These are phyloP conservation scores for Drosophila glabriapex DNA, from an alignment of 2,888 invertebrate species.

Conservation along the genomic window DNA sequence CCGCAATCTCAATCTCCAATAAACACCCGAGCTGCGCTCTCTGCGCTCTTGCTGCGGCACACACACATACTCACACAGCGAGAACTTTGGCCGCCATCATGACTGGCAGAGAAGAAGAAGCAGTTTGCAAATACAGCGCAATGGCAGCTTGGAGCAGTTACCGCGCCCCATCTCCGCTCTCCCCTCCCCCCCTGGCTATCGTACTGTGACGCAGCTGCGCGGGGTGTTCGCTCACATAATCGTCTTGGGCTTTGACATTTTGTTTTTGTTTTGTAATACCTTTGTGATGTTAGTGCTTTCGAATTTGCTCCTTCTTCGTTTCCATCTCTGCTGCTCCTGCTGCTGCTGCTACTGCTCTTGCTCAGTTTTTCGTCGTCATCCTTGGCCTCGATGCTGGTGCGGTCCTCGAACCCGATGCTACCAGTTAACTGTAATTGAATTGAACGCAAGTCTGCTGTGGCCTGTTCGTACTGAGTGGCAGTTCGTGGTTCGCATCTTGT, in stretches of 20 bases:
- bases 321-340: neutral
- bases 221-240: constrained; percentile 73
- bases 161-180: neutral
- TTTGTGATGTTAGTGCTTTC: constrained; percentile 75
- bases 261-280: constrained; percentile 81
- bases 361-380: constrained; percentile 28
- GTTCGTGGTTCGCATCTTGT: constrained; percentile 5
- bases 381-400: constrained; percentile 25
- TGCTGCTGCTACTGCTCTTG: neutral
- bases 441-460: constrained; percentile 47
- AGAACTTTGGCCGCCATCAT: constrained; percentile 70
- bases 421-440: constrained; percentile 80
- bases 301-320: constrained; percentile 35
- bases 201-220: constrained; percentile 71
- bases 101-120: constrained; percentile 51
- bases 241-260: constrained; percentile 81
- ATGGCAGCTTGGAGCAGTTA: constrained; percentile 28
- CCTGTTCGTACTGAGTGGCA: constrained; percentile 1
- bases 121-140: constrained; percentile 15
- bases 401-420: constrained; percentile 27
- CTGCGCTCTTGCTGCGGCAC: constrained; percentile 61
- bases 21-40: constrained; percentile 80
- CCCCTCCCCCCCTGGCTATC: neutral
- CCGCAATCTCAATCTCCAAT: constrained; percentile 85
- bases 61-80: constrained; percentile 14